Evolutionary conservation across 1,140 invertebrate genomes (phyloP), one percentile per base, ranked within the genome.

Genomic region (Ips nitidus): DNA sequence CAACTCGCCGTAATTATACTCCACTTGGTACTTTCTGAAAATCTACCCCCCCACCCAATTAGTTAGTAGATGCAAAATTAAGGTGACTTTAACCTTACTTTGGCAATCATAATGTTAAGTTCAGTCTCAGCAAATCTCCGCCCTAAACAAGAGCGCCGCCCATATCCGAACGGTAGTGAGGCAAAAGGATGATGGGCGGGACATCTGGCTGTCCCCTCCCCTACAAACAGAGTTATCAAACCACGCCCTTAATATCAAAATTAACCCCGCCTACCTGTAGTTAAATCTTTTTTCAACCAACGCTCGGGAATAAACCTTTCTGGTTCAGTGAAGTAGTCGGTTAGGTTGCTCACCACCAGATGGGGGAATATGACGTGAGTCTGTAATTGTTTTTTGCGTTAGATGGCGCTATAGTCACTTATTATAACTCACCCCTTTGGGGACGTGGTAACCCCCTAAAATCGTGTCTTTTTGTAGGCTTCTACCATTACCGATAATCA

Each of bases 401-500:
- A 22, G 22, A 22, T 22, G 22, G 22, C 22, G 22, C 22, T 22
- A 22, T 22, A 22, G 22, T 22, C 4, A 38, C 2, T 8, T 42
- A 57, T 57, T 22, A 41, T 7, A 55, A 58, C 86, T 86, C 86
- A 95, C 94, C 75, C 93, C 93, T 85, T 93, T 93, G 41, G 94
- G 95, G 71, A 97, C 88, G 71, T 87, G 83, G 76, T 94, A 96
- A 63, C 92, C 93, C 64, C 87, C 86, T 71, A 97, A 88, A 39
- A 91, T 82, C 1, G 91, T 86, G 77, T 95, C 91, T 58, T 88
- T 86, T 72, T 91, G 89, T 67, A 93, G 84, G 73, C 90, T 90
- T 71, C 94, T 84, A 8, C 91, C 91, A 77, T 95, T 93, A 53
- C 93, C 93, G 72, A 95, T 88, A 39, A 94, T 93, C 7, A 95